A percentile compares a stretch with the other conserved stretches of the same genome.
These are phyloP conservation scores for Phengaris arion DNA, from an alignment of 2,888 invertebrate genomes.

Conservation along the genomic window DNA sequence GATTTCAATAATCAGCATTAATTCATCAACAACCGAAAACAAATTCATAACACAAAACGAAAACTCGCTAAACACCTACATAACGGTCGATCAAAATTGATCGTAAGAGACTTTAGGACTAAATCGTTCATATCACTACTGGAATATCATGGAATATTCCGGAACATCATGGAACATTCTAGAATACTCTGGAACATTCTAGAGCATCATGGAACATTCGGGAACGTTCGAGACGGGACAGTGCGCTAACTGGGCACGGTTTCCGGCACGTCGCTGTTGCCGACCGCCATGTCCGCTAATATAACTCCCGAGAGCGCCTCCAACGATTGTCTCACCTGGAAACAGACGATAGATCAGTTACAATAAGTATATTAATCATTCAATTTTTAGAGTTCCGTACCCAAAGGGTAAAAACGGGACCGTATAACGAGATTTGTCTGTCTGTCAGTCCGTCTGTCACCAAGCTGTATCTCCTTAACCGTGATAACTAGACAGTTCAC, in stretches of 20 bases:
- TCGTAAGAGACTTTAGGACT: slow-evolving; percentile 7
- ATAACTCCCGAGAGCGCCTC: slow-evolving; percentile 88
- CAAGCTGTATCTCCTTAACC: too few species aligned
- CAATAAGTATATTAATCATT: neutral
- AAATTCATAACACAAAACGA: neutral
- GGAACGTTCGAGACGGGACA: neutral
- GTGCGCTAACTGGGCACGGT: slow-evolving; percentile 67
- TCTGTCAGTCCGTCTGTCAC: too few species aligned
- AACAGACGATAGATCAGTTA: slow-evolving; percentile 34
- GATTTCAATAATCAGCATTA: too few species aligned
- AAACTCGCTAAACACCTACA: slow-evolving; percentile 15
- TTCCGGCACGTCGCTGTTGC: slow-evolving; percentile 57
- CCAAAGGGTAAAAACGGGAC: too few species aligned
- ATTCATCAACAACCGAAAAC: neutral
- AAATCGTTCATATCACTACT: slow-evolving; percentile 17
- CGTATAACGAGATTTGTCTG: too few species aligned
- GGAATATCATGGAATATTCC: neutral
- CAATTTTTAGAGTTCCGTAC: neutral
- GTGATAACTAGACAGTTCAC: too few species aligned
- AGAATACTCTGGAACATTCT: neutral
- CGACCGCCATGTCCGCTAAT: slow-evolving; percentile 65
- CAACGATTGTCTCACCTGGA: slow-evolving; percentile 88
- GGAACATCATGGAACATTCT: neutral
- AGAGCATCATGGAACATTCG: neutral
- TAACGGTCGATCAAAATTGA: slow-evolving; percentile 5